A percentile compares a stretch with the other conserved stretches of the same genome.
Evolutionary conservation across 2,888 invertebrate species (phyloP).

Genomic region (Rotaria sp.): DNA sequence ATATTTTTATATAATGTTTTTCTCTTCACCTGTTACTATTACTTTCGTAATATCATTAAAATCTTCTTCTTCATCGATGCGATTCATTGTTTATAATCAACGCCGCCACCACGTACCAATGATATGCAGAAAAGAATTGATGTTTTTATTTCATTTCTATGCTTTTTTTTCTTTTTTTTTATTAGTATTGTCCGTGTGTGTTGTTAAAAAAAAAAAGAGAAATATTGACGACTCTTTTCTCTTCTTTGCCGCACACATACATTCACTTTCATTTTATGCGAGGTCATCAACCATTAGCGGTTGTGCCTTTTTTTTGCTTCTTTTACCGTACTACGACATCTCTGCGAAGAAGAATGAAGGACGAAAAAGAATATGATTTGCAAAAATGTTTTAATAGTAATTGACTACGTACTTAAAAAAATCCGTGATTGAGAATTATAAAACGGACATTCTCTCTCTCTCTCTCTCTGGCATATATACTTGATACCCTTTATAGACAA

Average conservation of each 20-base stretch:
- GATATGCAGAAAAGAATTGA: not conserved
- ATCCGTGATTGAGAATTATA: not conserved
- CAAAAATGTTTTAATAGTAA: not conserved
- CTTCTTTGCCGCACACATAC: not conserved
- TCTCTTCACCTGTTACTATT: not conserved
- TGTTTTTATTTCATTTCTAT: conserved; percentile 15
- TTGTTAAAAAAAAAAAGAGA: not conserved
- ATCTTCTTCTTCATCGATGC: not conserved
- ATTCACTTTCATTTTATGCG: not conserved
- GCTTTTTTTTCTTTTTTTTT: not conserved
- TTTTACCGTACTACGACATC: not conserved
- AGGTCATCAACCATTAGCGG: not conserved
- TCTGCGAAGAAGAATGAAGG: not conserved
- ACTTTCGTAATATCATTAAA: not conserved
- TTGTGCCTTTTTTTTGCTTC: not conserved
- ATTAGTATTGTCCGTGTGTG: not conserved
- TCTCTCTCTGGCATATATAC: not conserved
- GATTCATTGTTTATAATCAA: not conserved
- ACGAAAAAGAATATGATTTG: not conserved
- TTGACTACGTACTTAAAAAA: not conserved
- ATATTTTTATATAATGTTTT: not conserved
- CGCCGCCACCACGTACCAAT: not conserved
- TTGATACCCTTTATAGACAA: not conserved
- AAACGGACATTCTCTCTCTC: not conserved
- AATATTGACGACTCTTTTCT: not conserved